These are phyloP conservation scores for Brevipalpus yothersi DNA, from an alignment of 1,140 invertebrate genomes.

Conservation along the genomic window DNA sequence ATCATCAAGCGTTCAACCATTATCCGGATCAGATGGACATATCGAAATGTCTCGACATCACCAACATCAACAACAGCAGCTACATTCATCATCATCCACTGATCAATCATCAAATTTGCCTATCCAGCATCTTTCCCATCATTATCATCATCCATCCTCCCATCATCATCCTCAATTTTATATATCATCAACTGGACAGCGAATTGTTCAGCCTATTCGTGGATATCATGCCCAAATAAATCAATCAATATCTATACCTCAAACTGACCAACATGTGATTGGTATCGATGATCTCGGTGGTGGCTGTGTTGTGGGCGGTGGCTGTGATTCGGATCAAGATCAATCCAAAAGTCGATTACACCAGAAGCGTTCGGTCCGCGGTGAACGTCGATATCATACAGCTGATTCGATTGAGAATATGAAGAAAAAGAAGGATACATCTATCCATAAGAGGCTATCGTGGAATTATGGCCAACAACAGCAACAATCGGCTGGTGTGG, in stretches of 20 bases:
- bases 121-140: no score
- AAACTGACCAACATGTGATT: background rate
- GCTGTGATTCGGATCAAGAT: conserved; percentile 14
- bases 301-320: background rate
- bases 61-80: background rate
- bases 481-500: background rate
- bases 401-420: conserved; percentile 38
- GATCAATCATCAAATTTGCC: no score
- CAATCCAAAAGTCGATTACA: conserved; percentile 14
- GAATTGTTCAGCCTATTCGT: background rate
- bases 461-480: conserved; percentile 31
- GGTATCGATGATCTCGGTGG: background rate
- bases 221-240: background rate
- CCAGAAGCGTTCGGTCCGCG: conserved; percentile 25
- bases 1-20: background rate
- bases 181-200: background rate
- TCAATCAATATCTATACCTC: background rate
- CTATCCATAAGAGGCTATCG: conserved; percentile 36
- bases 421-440: conserved; percentile 28
- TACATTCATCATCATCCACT: no score
- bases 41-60: background rate
- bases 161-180: background rate
- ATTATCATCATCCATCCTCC: background rate
- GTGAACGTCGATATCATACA: conserved; percentile 32
- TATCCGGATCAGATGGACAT: background rate